A percentile compares a stretch with the other conserved stretches of the same genome.
phyloP scores from a whole-genome alignment of 2,113 vertebrate species.

The Hemiscyllium ocellatum region DNA sequence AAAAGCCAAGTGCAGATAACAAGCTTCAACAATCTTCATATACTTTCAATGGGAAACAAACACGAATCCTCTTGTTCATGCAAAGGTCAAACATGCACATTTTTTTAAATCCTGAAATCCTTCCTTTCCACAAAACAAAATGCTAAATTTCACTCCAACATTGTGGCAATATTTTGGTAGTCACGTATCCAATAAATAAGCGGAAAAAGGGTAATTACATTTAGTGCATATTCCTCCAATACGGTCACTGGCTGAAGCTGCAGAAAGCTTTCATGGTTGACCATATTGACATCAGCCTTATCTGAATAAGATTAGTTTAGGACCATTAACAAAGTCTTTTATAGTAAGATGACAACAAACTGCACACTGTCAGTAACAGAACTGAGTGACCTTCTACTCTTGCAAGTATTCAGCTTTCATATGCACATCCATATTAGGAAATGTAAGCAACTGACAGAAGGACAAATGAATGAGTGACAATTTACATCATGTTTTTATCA shows the following conservation, averaged over 20 bases:
- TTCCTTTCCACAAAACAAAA: background rate
- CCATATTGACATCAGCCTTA: background rate
- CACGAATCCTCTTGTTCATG: background rate
- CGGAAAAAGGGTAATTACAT: background rate
- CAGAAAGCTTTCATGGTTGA: background rate
- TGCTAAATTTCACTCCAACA: background rate
- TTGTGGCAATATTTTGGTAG: background rate
- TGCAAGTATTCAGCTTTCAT: background rate
- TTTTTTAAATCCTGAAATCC: background rate
- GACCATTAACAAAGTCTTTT: background rate
- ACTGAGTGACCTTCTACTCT: background rate
- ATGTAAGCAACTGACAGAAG: background rate
- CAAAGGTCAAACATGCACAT: background rate
- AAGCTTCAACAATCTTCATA: background rate
- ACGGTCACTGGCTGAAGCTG: background rate
- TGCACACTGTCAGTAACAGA: conserved; percentile 21
- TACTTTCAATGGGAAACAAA: background rate
- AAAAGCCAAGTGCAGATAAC: background rate
- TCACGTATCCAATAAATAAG: background rate
- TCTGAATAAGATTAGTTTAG: conserved; percentile 20
- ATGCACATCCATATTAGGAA: background rate
- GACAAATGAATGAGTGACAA: background rate
- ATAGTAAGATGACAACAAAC: background rate
- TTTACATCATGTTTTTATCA: background rate
- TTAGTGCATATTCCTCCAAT: background rate